Evolutionary conservation across 2,888 invertebrate species (phyloP), one percentile per base, ranked within the genome.

Genomic region (Calliphora vomitoria): DNA sequence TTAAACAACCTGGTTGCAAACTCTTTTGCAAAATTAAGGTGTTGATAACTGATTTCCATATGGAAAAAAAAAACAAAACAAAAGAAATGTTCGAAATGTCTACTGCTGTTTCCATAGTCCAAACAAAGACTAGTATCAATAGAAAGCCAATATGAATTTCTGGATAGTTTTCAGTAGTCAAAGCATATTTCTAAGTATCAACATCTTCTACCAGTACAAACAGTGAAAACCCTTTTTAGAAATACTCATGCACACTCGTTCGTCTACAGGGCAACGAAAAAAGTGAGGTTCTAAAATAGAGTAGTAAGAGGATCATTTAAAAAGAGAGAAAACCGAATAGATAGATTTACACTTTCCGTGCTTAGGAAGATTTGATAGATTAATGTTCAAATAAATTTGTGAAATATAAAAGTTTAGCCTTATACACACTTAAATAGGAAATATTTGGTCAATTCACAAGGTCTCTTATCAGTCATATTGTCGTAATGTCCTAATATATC

Each of bases 151-250:
- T 55, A 4, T 20, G 68, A 47, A 64, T 41, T 47, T 71, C 38
- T 41, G 44, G 35, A 35, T 82, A 55, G 3, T 68, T 20, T 35
- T 8, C 13, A 41, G 20, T n/a, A 38, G 38, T 35, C 20, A 58
- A 66, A 75, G 75, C 47, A 69, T 68, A 31, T 58, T 68, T 58
- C 6, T 31, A 58, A 74, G 58, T 31, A 81, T 35, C 44, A 55
- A 72, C 18, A 74, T 13, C 13, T 68, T 31, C 25, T 41, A 31
- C 15, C 18, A 75, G 11, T 25, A 58, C 25, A 50, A 71, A 41
- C 18, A 68, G 11, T 25, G 47, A 47, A 50, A 71, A 50, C 15
- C 50, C 50, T 31, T 71, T 71, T 50, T 38, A 20, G 15, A 25
- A 38, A 15, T 1, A 8, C 35, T 18, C 60, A 35, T 20, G 41